Evolutionary conservation across 1,140 invertebrate genomes (phyloP), one percentile per base, ranked within the genome.

Genomic region (Hydropsyche tenuis): DNA sequence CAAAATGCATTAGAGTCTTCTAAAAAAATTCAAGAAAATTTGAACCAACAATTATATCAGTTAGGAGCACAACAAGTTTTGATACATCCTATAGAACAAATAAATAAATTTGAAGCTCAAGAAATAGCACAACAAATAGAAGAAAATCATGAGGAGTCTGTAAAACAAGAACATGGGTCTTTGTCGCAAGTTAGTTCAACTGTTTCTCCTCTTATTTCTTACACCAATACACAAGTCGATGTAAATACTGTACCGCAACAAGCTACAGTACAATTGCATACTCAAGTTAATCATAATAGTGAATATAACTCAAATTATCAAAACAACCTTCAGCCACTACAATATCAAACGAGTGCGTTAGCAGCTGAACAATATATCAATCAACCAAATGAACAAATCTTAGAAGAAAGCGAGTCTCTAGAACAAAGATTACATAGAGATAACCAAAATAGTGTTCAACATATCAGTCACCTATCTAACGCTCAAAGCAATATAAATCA

Each of bases 21-120:
- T 1, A 82, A 78, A 51, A 80, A 79, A 53, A 80, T 81, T 22
- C 80, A 82, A 71, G 76, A 81, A 2, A 81, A 81, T 73, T 81
- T 79, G 64, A 81, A 80, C 69, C 78, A 80, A 66, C 78, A 81
- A 25, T 72, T 81, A 16, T 81, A 82, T 56, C 77, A 80, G 69
- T 78, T 82, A 25, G 79, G 78, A 27, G 79, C 74, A 12, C 78
- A 77, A 60, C 74, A 78, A 66, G 64, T 77, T 18, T 64, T 75
- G 14, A 78, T 75, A n/a, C 78, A 78, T 37, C 76, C 76, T 0
- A 27, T 77, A 72, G 74, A 77, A 70, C 62, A 75, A 69, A 18
- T 69, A 75, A 78, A 79, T 37, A 74, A 77, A 64, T 20, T 77
- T 74, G 72, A 78, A 72, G 75, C 74, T 30, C 64, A 78, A 80